Percentiles rank a stretch among this genome's conserved stretches.
Conservation (phyloP, 2,797 vertebrate species). For the Pangasius larnaudii region DNA sequence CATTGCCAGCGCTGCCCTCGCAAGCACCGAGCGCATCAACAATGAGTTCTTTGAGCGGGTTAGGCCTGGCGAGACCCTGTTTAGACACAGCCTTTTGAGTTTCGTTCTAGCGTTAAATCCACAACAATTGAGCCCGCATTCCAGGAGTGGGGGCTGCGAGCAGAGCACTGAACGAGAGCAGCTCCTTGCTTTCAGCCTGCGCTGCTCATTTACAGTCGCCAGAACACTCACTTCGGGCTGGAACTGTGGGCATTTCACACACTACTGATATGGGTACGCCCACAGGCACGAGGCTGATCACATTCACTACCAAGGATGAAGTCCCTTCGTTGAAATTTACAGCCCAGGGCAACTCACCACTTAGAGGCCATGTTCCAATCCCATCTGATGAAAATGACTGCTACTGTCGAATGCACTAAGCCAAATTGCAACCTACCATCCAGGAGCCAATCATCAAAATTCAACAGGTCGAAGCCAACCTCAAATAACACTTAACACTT, state of each 20-base stretch:
- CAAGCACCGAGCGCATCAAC: conserved; percentile 37
- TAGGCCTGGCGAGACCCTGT: conserved; percentile 46
- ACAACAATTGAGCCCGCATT: conserved; percentile 59
- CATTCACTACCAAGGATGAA: neutral
- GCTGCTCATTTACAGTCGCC: conserved; percentile 57
- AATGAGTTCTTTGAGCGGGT: conserved; percentile 57
- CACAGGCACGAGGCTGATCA: neutral
- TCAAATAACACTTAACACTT: neutral
- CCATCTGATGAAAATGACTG: neutral
- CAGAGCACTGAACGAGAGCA: neutral
- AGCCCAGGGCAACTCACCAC: neutral
- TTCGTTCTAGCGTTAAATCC: conserved; percentile 58
- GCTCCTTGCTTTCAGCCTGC: conserved; percentile 37
- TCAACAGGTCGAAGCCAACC: neutral
- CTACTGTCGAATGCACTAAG: neutral
- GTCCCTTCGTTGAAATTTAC: neutral
- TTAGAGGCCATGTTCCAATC: neutral
- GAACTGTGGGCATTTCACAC: conserved; percentile 5
- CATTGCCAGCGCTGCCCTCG: conserved; percentile 31
- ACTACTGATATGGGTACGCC: conserved; percentile 18
- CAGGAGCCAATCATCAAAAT: neutral
- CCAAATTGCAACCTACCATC: neutral
- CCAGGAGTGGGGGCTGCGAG: conserved; percentile 34
- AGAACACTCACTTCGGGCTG: conserved; percentile 25
- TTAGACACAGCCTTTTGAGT: conserved; percentile 56